Base-by-base conservation (phyloP, 2,888 invertebrate genomes). In the Zelleria hepariella region DNA sequence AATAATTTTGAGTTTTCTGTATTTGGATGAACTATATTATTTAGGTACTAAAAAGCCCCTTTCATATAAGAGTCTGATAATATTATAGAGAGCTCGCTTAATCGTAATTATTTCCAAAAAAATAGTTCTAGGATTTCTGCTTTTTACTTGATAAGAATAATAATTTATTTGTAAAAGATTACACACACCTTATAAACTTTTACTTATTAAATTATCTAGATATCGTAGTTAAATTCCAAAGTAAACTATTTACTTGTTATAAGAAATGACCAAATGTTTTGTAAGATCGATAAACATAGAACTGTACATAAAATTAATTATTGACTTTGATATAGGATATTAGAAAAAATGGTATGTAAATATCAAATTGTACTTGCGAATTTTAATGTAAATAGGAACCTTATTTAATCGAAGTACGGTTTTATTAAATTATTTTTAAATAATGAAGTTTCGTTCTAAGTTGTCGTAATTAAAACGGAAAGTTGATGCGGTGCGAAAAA, bases 231-330 rank as follows among this genome's bases (percentile, higher is more conserved):
- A 59, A 59, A 42, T 60, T 58, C 27, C 52, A 53, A 48, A 60
- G 47, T 51, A 54, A 77, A 72, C 75, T 73, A 80, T 74, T 76
- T 80, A 77, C 68, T 68, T 72, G 66, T 71, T 73, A 73, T 85
- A 87, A 85, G 85, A 83, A 85, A 86, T 86, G 87, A 87, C 87
- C 87, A 87, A 87, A 86, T 72, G 78, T 86, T 84, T 70, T 78
- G 72, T 86, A 85, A 86, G 85, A 75, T 79, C 78, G 71, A 72
- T 74, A 75, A 68, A 69, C 66, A 24, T 59, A 57, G 49, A 47
- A 57, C 20, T 54, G 54, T 54, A 59, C 25, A 59, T 48, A 54
- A n/a, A 15, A 49, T 49, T 26, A 27, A 47, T 57, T 32, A 58
- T 23, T 47, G 60, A 55, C 59, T 59, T 57, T 52, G 27, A 54